Evolutionary conservation across 1,140 invertebrate genomes (phyloP).

Genomic region (Coboldia fuscipes): DNA sequence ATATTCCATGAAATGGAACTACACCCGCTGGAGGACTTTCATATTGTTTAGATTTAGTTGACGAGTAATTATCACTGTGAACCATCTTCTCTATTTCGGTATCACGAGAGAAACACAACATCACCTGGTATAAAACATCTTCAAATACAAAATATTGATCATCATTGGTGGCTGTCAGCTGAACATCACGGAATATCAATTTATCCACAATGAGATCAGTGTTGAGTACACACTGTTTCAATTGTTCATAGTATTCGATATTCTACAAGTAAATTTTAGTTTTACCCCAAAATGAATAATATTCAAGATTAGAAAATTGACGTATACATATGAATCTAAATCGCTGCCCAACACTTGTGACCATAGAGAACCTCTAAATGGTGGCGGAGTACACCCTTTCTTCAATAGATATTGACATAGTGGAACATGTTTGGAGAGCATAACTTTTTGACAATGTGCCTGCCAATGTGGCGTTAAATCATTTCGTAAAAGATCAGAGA

Average conservation of each 20-base stretch:
- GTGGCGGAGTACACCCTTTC: constrained; percentile 17
- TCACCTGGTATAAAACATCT: constrained; percentile 86
- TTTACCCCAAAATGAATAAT: constrained; percentile 8
- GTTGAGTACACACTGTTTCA: constrained; percentile 65
- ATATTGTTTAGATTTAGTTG: constrained; percentile 46
- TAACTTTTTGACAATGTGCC: constrained; percentile 13
- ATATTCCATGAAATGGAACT: constrained; percentile 91
- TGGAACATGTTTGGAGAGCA: constrained; percentile 14
- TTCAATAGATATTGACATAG: constrained; percentile 19
- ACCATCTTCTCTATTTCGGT: constrained; percentile 46
- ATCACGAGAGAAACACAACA: constrained; percentile 85
- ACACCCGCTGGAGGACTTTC: constrained; percentile 73
- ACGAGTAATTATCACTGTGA: constrained; percentile 36
- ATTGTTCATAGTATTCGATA: constrained; percentile 52
- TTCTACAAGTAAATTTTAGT: constrained; percentile 51
- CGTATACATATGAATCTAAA: constrained; percentile 13
- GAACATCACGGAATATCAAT: constrained; percentile 87
- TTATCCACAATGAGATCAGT: constrained; percentile 87
- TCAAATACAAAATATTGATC: constrained; percentile 97
- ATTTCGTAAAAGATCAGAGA: constrained; percentile 12
- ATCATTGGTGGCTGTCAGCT: constrained; percentile 87
- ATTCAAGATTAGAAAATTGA: constrained; percentile 4
- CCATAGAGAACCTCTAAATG: constrained; percentile 17
- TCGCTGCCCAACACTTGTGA: constrained; percentile 17
- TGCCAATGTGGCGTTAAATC: constrained; percentile 6